Conservation (phyloP, 2,113 vertebrate genomes). For the Pluvialis apricaria region DNA sequence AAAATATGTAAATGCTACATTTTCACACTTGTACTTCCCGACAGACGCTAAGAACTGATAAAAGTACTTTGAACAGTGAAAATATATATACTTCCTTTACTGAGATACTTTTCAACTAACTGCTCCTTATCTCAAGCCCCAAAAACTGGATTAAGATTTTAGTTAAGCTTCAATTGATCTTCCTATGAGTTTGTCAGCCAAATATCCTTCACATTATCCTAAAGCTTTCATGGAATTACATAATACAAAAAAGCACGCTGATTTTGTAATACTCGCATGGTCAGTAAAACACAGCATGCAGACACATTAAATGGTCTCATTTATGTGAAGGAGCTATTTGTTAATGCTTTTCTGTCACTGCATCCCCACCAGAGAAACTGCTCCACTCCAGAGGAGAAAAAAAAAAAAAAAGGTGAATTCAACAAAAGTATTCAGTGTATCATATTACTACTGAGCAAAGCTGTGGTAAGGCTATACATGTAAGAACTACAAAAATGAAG, state of each 20-base stretch:
- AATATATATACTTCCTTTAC: not conserved
- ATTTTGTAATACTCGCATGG: not conserved
- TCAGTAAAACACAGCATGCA: not conserved
- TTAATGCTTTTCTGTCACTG: not conserved
- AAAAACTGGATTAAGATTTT: not conserved
- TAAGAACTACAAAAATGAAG: not conserved
- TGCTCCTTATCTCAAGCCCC: not conserved
- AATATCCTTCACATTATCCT: not conserved
- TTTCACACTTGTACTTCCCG: not conserved
- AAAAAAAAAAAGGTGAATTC: not conserved
- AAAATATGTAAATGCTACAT: not conserved
- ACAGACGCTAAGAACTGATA: not conserved
- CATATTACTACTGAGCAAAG: not conserved
- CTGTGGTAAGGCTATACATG: not conserved
- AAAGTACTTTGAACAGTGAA: not conserved
- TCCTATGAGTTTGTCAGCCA: not conserved
- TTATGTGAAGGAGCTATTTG: not conserved
- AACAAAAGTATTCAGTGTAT: not conserved
- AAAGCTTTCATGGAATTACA: not conserved
- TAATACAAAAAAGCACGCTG: not conserved
- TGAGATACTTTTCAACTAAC: not conserved
- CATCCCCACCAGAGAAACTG: not conserved
- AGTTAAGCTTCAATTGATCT: not conserved
- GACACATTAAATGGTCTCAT: not conserved
- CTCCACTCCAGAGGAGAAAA: fast-evolving